phyloP scores from a whole-genome alignment of 1,140 invertebrate genomes.

The Solen grandis region DNA sequence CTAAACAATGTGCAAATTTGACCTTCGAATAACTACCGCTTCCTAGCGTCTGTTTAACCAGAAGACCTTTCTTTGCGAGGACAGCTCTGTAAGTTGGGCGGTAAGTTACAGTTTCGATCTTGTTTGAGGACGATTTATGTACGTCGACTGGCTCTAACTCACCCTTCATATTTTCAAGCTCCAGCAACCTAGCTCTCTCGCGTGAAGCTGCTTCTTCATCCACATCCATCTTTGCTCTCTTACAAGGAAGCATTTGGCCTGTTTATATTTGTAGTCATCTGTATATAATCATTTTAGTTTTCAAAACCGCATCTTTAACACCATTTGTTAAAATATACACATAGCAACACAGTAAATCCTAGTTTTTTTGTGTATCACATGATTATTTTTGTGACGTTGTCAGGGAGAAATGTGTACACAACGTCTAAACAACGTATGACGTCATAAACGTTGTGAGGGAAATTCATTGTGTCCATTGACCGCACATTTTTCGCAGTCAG shows the following conservation, averaged over 20 bases:
- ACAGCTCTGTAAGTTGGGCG: slow-evolving; percentile 76
- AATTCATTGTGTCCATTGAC: too few species aligned
- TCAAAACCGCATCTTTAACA: too few species aligned
- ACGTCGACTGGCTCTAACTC: slow-evolving; percentile 74
- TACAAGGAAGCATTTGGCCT: slow-evolving; percentile 66
- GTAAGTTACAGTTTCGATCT: slow-evolving; percentile 70
- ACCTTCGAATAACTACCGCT: slow-evolving; percentile 80
- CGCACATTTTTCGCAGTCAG: too few species aligned
- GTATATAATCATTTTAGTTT: too few species aligned
- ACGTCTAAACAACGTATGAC: neutral
- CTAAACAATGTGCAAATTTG: slow-evolving; percentile 73
- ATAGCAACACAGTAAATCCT: neutral
- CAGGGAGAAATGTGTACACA: too few species aligned
- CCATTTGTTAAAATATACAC: too few species aligned
- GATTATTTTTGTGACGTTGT: neutral
- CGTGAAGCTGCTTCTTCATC: slow-evolving; percentile 57
- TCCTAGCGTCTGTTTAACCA: slow-evolving; percentile 74
- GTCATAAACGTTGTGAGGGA: neutral
- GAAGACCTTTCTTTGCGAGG: slow-evolving; percentile 71
- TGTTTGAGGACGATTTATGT: slow-evolving; percentile 57
- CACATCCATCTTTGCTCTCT: slow-evolving; percentile 67
- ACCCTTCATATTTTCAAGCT: slow-evolving; percentile 72
- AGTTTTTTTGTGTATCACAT: neutral
- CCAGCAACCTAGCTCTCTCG: slow-evolving; percentile 57
- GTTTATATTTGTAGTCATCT: too few species aligned